phyloP scores from a whole-genome alignment of 2,113 vertebrate species.

The Enhydra lutris region DNA sequence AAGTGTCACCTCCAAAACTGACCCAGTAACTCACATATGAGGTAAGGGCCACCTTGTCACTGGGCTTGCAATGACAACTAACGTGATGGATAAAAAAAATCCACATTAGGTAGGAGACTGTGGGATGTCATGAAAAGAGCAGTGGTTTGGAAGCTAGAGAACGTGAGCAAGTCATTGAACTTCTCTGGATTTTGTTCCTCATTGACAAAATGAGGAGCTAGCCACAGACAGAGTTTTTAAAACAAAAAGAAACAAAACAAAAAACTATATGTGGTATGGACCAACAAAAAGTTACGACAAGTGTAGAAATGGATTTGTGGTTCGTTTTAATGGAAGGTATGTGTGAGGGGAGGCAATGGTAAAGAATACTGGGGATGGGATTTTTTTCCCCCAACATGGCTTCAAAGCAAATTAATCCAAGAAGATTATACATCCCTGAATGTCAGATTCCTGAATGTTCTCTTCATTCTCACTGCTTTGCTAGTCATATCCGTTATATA shows the following conservation, averaged over 20 bases:
- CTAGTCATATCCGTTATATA: neutral
- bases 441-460: neutral
- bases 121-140: neutral
- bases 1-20: neutral
- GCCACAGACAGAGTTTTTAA: neutral
- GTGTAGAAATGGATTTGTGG: neutral
- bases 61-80: neutral
- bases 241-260: neutral
- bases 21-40: neutral
- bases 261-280: neutral
- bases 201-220: neutral
- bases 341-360: neutral
- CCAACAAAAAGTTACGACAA: neutral
- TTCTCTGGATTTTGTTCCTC: neutral
- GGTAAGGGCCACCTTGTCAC: neutral
- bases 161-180: neutral
- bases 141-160: neutral
- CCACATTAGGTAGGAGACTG: neutral
- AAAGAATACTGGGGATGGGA: neutral
- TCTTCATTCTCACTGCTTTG: neutral
- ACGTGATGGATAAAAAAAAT: neutral
- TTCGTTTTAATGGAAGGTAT: neutral
- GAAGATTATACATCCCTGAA: neutral
- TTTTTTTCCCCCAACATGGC: neutral
- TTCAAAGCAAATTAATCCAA: slow-evolving; percentile 4